phyloP scores from a whole-genome alignment of 2,113 vertebrate species.

The Neopipo cinnamomea region DNA sequence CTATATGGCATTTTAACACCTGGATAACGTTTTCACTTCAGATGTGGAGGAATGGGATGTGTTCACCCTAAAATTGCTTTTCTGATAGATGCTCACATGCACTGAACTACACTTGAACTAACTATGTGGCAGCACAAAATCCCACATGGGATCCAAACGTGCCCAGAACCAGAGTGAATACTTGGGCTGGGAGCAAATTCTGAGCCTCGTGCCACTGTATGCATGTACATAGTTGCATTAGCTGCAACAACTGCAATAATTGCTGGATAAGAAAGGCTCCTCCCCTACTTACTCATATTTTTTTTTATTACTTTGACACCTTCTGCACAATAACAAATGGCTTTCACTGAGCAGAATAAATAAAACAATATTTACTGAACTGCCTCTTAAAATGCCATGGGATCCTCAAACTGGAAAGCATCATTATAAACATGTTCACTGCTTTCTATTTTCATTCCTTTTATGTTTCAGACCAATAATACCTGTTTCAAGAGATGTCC shows the following conservation, averaged over 20 bases:
- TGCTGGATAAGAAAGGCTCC: neutral
- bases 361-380: neutral
- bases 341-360: neutral
- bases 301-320: neutral
- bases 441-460: neutral
- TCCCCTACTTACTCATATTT: neutral
- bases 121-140: neutral
- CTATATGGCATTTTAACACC: neutral
- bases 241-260: neutral
- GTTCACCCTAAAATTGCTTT: neutral
- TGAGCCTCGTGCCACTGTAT: neutral
- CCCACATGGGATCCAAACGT: fast-evolving
- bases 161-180: neutral
- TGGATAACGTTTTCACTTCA: neutral
- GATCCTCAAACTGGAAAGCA: neutral
- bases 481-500: neutral
- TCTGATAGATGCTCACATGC: neutral
- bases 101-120: neutral
- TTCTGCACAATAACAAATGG: neutral
- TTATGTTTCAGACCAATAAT: neutral
- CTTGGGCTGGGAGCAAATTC: neutral
- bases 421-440: neutral
- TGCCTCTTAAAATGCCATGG: neutral
- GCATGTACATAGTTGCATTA: fast-evolving
- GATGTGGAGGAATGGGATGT: neutral